Evolutionary conservation across 2,797 vertebrate genomes (phyloP).

Genomic region (Acomys russatus): DNA sequence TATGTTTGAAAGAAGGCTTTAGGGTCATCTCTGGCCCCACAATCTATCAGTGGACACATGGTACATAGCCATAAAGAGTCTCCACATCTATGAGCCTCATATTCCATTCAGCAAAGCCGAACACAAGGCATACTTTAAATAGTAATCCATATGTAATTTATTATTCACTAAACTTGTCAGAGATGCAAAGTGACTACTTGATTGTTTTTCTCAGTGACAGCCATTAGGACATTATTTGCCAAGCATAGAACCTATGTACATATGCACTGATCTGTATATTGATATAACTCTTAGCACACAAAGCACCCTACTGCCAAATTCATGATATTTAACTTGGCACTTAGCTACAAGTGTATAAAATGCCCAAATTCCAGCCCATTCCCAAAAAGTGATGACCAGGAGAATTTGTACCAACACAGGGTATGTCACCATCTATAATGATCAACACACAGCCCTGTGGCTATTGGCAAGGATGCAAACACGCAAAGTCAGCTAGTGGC

Average conservation of each 20-base stretch:
- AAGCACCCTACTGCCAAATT: neutral
- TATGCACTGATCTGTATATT: neutral
- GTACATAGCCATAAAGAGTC: too few relatives aligned
- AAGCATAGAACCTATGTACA: neutral
- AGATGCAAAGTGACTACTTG: neutral
- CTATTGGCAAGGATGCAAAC: slow-evolving; percentile 79
- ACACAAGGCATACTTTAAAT: neutral
- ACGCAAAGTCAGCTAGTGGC: slow-evolving; percentile 81
- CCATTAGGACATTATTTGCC: neutral
- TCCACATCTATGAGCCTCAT: neutral
- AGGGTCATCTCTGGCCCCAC: neutral
- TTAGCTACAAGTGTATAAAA: slow-evolving; percentile 60
- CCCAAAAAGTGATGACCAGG: slow-evolving; percentile 78
- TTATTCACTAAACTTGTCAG: neutral
- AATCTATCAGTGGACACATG: neutral
- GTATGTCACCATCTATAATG: slow-evolving; percentile 83
- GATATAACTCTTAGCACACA: neutral
- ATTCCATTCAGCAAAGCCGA: slow-evolving; percentile 7
- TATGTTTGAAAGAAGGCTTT: neutral
- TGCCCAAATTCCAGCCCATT: neutral
- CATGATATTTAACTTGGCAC: slow-evolving; percentile 46
- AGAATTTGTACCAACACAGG: slow-evolving; percentile 85
- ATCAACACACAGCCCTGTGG: slow-evolving; percentile 75
- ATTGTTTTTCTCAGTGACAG: slow-evolving; percentile 17
- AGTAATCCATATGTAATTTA: neutral